A percentile compares a stretch with the other conserved stretches of the same genome.
phyloP scores from a whole-genome alignment of 2,888 invertebrate species.

The Scrobipalpa atriplicella region DNA sequence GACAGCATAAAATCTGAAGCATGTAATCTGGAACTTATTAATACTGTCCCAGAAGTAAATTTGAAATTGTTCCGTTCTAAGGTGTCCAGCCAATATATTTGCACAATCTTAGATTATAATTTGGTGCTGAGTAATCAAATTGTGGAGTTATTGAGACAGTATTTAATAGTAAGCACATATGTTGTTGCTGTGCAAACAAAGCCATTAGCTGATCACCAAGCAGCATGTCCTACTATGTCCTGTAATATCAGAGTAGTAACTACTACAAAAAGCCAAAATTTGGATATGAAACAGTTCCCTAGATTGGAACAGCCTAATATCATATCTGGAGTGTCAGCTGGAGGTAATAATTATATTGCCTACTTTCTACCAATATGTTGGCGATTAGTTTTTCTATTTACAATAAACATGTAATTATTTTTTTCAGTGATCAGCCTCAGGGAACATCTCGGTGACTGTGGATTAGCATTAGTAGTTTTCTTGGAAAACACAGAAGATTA shows the following conservation, averaged over 20 bases:
- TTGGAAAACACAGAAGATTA: conserved; percentile 64
- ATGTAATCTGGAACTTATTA: conserved; percentile 50
- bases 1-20: conserved; percentile 53
- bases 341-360: conserved; percentile 57
- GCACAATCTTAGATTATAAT: conserved; percentile 65
- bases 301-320: conserved; percentile 77
- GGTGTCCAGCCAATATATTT: conserved; percentile 54
- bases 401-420: not conserved
- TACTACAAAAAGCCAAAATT: conserved; percentile 43
- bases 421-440: conserved; percentile 62
- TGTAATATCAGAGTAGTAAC: conserved; percentile 59
- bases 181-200: conserved; percentile 64
- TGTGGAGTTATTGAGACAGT: conserved; percentile 58
- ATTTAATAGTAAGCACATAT: conserved; percentile 53
- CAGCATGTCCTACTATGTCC: conserved; percentile 44
- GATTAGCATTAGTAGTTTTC: conserved; percentile 62
- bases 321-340: conserved; percentile 72
- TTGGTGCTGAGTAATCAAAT: conserved; percentile 67
- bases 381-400: not conserved
- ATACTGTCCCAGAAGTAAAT: conserved; percentile 57
- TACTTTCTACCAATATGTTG: not conserved
- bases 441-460: conserved; percentile 59
- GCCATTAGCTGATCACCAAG: conserved; percentile 68
- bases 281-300: conserved; percentile 46
- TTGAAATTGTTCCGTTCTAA: conserved; percentile 58